These are phyloP conservation scores for Drepana falcataria DNA, from an alignment of 2,888 invertebrate species.

Conservation along the genomic window DNA sequence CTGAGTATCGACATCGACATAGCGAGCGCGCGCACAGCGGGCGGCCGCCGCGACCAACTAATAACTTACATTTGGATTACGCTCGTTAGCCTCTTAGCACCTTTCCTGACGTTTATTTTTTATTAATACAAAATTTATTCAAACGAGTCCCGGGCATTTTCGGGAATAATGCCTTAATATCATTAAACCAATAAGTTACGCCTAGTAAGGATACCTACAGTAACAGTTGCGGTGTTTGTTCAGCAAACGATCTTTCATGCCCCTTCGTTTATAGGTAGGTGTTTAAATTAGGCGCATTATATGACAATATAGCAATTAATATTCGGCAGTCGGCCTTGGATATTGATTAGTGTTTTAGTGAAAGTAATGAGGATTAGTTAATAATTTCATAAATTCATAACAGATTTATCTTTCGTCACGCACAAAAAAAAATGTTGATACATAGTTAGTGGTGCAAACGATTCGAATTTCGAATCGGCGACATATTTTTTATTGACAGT, in stretches of 20 bases:
- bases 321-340: constrained; percentile 29
- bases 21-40: constrained; percentile 54
- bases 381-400: constrained; percentile 26
- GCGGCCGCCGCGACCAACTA: constrained; percentile 56
- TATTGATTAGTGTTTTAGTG: constrained; percentile 34
- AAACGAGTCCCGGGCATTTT: constrained; percentile 61
- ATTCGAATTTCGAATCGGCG: constrained; percentile 17
- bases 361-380: constrained; percentile 17
- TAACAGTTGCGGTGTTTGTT: constrained; percentile 32
- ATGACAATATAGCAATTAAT: constrained; percentile 23
- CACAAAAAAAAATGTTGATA: constrained; percentile 3
- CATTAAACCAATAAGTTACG: constrained; percentile 67
- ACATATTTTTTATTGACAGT: constrained; percentile 2
- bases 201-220: constrained; percentile 51
- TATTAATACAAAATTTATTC: constrained; percentile 74
- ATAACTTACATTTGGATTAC: constrained; percentile 76
- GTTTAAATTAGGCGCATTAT: constrained; percentile 21
- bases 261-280: too few species aligned
- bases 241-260: too few species aligned
- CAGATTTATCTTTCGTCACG: constrained; percentile 18
- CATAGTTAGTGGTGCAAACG: constrained; percentile 10
- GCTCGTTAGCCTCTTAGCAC: constrained; percentile 77
- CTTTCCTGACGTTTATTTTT: constrained; percentile 70
- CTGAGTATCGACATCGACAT: constrained; percentile 49
- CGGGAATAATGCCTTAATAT: constrained; percentile 65